Conservation (phyloP, 2,888 invertebrate species). For the Cantharis rufa region DNA sequence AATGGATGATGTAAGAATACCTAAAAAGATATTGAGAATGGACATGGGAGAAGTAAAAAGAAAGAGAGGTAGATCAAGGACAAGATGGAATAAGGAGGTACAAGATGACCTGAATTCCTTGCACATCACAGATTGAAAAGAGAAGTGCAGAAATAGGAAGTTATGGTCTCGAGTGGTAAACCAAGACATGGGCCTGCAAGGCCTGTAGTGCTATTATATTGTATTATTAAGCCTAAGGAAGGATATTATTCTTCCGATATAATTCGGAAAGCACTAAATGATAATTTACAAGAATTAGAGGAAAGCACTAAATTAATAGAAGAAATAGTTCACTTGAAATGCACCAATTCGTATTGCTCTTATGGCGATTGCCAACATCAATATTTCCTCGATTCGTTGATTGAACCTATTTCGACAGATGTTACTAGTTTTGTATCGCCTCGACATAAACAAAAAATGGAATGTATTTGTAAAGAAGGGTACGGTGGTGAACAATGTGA, state of each 20-base stretch:
- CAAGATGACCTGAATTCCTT: too few species aligned
- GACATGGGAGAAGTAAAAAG: too few species aligned
- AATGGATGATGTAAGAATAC: too few species aligned
- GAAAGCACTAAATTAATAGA: constrained; percentile 68
- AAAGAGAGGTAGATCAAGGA: too few species aligned
- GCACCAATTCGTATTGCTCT: constrained; percentile 69
- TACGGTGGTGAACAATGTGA: constrained; percentile 82
- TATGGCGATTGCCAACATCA: constrained; percentile 75
- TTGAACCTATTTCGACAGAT: constrained; percentile 71
- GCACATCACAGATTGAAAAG: too few species aligned
- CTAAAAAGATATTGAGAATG: too few species aligned
- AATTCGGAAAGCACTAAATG: constrained; percentile 66
- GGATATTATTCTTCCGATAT: constrained; percentile 63
- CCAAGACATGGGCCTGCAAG: too few species aligned
- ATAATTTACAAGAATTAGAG: constrained; percentile 68
- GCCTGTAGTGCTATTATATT: too few species aligned
- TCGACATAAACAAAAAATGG: constrained; percentile 69
- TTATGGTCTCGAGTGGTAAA: too few species aligned
- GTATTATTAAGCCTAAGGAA: constrained; percentile 62
- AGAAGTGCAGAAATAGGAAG: too few species aligned
- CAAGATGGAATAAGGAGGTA: too few species aligned
- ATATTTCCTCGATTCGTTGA: constrained; percentile 65
- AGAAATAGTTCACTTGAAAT: constrained; percentile 69
- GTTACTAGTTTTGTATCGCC: constrained; percentile 80
- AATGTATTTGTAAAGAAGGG: constrained; percentile 84